Conservation (phyloP, 1,140 invertebrate species). For the Drosophila subobscura region DNA sequence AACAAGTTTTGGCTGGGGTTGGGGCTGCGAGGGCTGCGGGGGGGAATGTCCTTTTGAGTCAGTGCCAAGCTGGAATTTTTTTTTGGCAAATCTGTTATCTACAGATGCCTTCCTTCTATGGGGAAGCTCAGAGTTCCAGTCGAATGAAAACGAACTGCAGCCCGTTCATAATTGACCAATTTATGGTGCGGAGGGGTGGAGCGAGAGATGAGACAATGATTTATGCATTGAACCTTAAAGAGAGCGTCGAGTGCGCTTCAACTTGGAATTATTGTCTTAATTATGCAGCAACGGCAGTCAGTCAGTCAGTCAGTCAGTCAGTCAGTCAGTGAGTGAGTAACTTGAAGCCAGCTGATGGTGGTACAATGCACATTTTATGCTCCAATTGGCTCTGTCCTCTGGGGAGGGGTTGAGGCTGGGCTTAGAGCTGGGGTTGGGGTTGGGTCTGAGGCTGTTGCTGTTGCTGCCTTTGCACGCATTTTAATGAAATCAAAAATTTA, state of each 20-base stretch:
- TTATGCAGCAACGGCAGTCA: slow-evolving; percentile 11
- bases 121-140: slow-evolving; percentile 43
- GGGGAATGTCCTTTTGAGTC: slow-evolving; percentile 58
- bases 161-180: slow-evolving; percentile 57
- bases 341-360: slow-evolving; percentile 21
- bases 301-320: too few species aligned
- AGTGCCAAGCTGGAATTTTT: slow-evolving; percentile 58
- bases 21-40: too few species aligned
- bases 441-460: background rate
- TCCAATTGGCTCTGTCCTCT: slow-evolving; percentile 48
- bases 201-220: slow-evolving; percentile 30
- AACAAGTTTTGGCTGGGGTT: slow-evolving; percentile 47
- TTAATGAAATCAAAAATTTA: slow-evolving; percentile 79
- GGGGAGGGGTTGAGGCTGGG: background rate
- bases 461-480: slow-evolving; percentile 57
- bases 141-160: slow-evolving; percentile 61
- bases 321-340: slow-evolving; percentile 3
- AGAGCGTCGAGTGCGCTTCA: slow-evolving; percentile 1
- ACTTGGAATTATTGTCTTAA: slow-evolving; percentile 42
- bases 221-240: slow-evolving; percentile 29
- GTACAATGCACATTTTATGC: slow-evolving; percentile 62
- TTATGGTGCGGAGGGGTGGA: slow-evolving; percentile 16
- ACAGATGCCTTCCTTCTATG: slow-evolving; percentile 18
- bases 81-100: slow-evolving; percentile 72
- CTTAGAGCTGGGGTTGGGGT: background rate